phyloP scores from a whole-genome alignment of 2,113 vertebrate species.

The Vireo altiloquus region DNA sequence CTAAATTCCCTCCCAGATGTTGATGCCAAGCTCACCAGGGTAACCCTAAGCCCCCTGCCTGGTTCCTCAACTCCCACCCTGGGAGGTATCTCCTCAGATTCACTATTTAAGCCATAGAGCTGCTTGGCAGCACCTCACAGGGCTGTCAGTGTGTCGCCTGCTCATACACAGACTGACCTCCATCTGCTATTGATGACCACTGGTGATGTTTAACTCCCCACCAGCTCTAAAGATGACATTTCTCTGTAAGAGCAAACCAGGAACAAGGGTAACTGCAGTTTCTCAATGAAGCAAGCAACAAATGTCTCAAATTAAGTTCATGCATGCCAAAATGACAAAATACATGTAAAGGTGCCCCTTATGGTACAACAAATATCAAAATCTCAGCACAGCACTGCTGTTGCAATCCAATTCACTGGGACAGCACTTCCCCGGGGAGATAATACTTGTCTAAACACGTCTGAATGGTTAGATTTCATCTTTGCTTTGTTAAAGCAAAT shows the following conservation, averaged over 20 bases:
- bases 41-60: not conserved
- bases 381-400: not conserved
- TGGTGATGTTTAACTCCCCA: not conserved
- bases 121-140: not conserved
- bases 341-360: not conserved
- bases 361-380: not conserved
- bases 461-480: not conserved
- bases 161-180: not conserved
- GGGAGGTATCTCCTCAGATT: not conserved
- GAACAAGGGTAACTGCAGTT: not conserved
- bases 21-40: not conserved
- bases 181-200: accelerated
- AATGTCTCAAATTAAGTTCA: not conserved
- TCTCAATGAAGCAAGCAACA: not conserved
- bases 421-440: not conserved
- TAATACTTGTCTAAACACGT: not conserved
- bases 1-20: not conserved
- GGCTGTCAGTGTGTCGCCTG: not conserved
- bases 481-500: not conserved
- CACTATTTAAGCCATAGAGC: not conserved
- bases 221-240: not conserved
- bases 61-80: not conserved
- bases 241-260: not conserved
- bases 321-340: not conserved
- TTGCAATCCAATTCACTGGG: not conserved